Base-by-base conservation (phyloP, 30 jellyfish, hydroid and myxozoan genomes). In the Sanderia malayensis region DNA sequence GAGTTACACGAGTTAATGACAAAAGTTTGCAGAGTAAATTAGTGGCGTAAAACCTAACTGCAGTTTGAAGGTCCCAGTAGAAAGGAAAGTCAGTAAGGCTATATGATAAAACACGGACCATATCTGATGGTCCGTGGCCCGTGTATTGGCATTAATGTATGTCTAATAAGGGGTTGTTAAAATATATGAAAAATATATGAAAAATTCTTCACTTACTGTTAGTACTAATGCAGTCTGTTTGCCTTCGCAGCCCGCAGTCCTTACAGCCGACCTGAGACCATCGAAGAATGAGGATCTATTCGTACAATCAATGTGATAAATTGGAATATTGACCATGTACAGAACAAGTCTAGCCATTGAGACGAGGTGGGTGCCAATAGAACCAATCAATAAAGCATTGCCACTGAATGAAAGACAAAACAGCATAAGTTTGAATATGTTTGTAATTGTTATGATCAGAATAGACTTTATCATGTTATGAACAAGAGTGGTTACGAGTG, bases 181-280 rank as follows among this genome's bases (percentile, higher is more conserved):
- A 41, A 15, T 8, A 15, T 15, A 41, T 41, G 28, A n/a, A 46
- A 1, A n/a, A 22, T 25, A 30, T n/a, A n/a, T n/a, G n/a, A n/a
- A n/a, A n/a, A n/a, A n/a, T n/a, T n/a, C n/a, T n/a, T 18, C 44
- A 63, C 71, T 66, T 69, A 86, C 96, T 20, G 66, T 34, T 11
- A 86, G 74, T 2, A 76, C 18, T 0, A 86, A 20, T 2, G 85
- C 87, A 10, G 80, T 74, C 26, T 77, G 87, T 67, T 77, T 64
- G 20, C 87, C 86, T 28, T 86, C 96, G 44, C 92, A 86, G 15
- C 92, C 96, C 2, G 96, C 96, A 19, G 87, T 86, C 55, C 96
- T 61, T 46, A 78, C 92, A 0, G 87, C 92, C 25, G 87, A 71
- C 53, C 92, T 82, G 67, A 86, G 45, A 13, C 96, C 92, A 47